Conservation (phyloP, 2,888 invertebrate genomes). For the Phragmatobia fuliginosa region DNA sequence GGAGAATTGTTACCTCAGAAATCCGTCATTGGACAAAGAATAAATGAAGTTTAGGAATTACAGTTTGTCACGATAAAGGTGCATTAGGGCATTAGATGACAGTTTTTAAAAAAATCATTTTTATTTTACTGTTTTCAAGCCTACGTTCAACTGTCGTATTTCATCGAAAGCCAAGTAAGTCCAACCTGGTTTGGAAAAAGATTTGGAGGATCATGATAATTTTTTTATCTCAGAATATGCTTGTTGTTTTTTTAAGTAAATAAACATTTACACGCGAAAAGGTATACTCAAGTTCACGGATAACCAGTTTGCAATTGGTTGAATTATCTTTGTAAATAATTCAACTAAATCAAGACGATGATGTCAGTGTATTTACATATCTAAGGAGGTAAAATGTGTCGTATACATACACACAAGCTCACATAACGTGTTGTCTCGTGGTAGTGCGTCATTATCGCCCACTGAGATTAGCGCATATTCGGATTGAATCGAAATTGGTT, state of each 20-base stretch:
- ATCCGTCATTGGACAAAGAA: no score
- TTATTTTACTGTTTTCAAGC: neutral
- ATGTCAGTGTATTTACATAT: conserved; percentile 70
- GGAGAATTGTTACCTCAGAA: no score
- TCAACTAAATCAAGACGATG: conserved; percentile 67
- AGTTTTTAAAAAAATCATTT: neutral
- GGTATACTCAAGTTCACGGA: conserved; percentile 60
- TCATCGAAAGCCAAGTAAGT: no score
- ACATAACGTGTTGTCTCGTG: conserved; percentile 50
- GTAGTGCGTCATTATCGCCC: conserved; percentile 70
- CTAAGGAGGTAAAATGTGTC: conserved; percentile 67
- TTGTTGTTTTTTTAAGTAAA: neutral
- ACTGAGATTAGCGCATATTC: conserved; percentile 63
- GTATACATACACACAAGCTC: conserved; percentile 66
- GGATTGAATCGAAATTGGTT: conserved; percentile 56
- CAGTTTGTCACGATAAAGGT: neutral
- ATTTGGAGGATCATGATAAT: no score
- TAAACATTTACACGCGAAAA: conserved; percentile 21
- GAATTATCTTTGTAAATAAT: conserved; percentile 66
- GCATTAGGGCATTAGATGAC: neutral
- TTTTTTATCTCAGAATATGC: neutral
- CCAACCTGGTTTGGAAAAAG: no score
- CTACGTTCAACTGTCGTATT: no score
- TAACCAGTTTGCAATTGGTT: conserved; percentile 45
- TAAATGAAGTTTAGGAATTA: no score